Percentiles rank a stretch among this genome's conserved stretches.
phyloP scores from a whole-genome alignment of 2,888 invertebrate genomes.

The Cartodere bifasciata region DNA sequence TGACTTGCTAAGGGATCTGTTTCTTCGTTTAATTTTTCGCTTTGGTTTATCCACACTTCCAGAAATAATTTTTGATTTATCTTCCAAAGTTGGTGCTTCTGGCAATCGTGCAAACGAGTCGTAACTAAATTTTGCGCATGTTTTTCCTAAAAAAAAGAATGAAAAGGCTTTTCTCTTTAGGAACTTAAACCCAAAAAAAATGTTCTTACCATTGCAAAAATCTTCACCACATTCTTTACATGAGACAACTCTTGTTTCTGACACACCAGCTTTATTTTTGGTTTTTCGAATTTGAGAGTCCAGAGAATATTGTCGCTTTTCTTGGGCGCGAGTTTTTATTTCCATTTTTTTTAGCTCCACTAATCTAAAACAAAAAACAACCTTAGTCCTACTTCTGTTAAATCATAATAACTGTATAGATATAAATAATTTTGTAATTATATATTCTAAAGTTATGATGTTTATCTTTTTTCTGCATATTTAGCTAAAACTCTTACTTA shows the following conservation, averaged over 20 bases:
- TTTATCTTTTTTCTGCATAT: too few species aligned
- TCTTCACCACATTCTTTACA: conserved; percentile 78
- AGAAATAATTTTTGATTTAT: conserved; percentile 26
- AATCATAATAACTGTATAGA: background rate
- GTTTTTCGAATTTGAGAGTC: conserved; percentile 58
- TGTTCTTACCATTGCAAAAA: conserved; percentile 69
- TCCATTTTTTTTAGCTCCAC: conserved; percentile 73
- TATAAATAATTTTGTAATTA: too few species aligned
- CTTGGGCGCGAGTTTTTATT: conserved; percentile 55
- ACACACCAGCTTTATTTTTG: conserved; percentile 74
- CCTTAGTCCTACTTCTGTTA: too few species aligned
- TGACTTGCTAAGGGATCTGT: conserved; percentile 27
- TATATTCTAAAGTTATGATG: too few species aligned
- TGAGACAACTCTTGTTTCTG: conserved; percentile 61
- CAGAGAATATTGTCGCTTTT: conserved; percentile 51
- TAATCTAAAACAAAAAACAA: conserved; percentile 39
- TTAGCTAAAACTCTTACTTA: too few species aligned
- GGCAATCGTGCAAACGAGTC: conserved; percentile 40
- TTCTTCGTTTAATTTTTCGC: conserved; percentile 24
- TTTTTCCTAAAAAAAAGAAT: conserved; percentile 31
- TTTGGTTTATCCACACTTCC: conserved; percentile 27
- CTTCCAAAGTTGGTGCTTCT: conserved; percentile 23
- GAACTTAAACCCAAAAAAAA: background rate
- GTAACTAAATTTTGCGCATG: conserved; percentile 44
- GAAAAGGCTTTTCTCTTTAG: background rate